phyloP scores from a whole-genome alignment of 2,797 vertebrate species.

The Pseudomugil gertrudae region DNA sequence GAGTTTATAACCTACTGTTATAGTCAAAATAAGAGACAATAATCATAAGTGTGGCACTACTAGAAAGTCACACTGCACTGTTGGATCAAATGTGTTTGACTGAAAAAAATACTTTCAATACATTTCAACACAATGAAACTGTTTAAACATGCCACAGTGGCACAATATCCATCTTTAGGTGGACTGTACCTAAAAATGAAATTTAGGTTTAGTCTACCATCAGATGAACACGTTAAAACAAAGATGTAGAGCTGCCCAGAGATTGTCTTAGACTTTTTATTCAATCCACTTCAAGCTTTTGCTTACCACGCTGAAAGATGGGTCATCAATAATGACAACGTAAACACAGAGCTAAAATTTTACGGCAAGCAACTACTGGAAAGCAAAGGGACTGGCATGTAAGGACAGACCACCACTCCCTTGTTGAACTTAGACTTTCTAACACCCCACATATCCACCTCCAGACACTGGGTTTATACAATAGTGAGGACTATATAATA shows the following conservation, averaged over 20 bases:
- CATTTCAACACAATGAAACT: neutral
- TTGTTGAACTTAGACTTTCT: neutral
- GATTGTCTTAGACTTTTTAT: neutral
- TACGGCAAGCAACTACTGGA: neutral
- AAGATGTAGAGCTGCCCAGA: neutral
- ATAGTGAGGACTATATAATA: neutral
- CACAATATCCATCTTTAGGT: no score
- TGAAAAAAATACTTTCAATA: no score
- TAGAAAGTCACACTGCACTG: neutral
- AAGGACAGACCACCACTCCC: neutral
- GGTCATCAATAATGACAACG: neutral
- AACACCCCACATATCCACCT: no score
- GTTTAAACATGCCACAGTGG: no score
- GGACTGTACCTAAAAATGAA: no score
- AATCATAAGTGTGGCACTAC: neutral
- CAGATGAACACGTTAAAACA: neutral
- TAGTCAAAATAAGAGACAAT: no score
- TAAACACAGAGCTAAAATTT: neutral
- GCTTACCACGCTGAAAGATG: conserved; percentile 1
- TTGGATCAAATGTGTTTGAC: neutral
- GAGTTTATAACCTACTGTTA: no score
- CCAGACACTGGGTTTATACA: no score
- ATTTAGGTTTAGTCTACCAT: neutral
- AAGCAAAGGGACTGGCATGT: neutral
- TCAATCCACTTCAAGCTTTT: neutral